phyloP scores from a whole-genome alignment of 2,888 invertebrate genomes.

The Ischnura elegans region DNA sequence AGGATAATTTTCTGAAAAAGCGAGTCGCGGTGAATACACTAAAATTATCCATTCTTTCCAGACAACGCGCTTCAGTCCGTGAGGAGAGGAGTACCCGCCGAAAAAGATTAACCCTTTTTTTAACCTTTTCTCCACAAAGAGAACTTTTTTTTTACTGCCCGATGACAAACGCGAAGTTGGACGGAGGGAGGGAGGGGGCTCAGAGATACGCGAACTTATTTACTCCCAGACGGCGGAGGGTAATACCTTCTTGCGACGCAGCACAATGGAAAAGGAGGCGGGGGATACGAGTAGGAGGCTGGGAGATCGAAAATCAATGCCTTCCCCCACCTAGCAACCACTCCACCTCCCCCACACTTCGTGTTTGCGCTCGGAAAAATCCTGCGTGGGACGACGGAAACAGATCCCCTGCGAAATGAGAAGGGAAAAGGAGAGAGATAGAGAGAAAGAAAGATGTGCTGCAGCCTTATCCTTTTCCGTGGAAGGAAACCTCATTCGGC shows the following conservation, averaged over 20 bases:
- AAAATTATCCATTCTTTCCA: no score
- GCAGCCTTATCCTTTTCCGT: not conserved
- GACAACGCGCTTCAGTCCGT: not conserved
- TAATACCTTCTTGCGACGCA: not conserved
- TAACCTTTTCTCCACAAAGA: not conserved
- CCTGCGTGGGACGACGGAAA: not conserved
- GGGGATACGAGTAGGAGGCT: no score
- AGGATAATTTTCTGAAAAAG: no score
- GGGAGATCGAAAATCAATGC: constrained; percentile 19
- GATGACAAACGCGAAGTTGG: not conserved
- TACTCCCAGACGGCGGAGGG: not conserved
- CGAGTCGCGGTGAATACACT: no score
- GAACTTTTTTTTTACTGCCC: not conserved
- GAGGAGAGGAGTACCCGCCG: not conserved
- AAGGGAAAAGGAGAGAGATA: not conserved
- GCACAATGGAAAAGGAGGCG: not conserved
- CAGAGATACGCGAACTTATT: not conserved
- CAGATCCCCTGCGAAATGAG: not conserved
- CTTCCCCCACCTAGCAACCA: not conserved
- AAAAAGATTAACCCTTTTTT: not conserved
- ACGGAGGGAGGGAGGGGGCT: not conserved
- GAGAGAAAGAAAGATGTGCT: not conserved
- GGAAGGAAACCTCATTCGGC: constrained; percentile 21
- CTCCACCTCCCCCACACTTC: no score
- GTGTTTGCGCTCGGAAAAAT: not conserved